Percentiles rank a stretch among this genome's conserved stretches.
phyloP scores from a whole-genome alignment of 2,113 vertebrate genomes.

The Cheilinus undulatus region DNA sequence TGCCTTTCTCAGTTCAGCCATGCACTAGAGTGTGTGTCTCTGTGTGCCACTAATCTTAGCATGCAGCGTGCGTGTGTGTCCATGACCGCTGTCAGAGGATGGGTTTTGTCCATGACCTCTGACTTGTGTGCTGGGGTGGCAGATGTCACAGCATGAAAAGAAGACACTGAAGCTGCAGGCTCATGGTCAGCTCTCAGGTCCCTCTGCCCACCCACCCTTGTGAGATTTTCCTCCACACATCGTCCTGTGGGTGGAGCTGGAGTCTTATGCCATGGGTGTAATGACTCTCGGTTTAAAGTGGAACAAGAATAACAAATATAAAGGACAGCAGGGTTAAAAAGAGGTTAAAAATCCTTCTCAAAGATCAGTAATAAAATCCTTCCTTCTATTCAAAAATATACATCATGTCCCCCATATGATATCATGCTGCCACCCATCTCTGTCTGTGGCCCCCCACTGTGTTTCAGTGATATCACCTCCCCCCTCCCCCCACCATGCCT shows the following conservation, averaged over 20 bases:
- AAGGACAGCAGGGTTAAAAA: constrained; percentile 14
- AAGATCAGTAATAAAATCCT: background rate
- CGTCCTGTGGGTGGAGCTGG: constrained; percentile 46
- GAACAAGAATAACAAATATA: constrained; percentile 16
- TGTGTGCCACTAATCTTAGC: constrained; percentile 14
- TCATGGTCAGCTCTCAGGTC: constrained; percentile 23
- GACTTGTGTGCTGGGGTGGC: constrained; percentile 56
- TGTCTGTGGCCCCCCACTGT: constrained; percentile 59
- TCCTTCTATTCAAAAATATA: constrained; percentile 1
- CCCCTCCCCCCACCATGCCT: constrained; percentile 5
- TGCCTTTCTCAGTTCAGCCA: background rate
- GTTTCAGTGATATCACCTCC: constrained; percentile 65
- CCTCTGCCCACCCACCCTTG: too few species aligned
- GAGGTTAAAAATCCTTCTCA: background rate
- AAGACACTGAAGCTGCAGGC: constrained; percentile 36
- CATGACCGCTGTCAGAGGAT: constrained; percentile 43
- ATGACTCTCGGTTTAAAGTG: constrained; percentile 6
- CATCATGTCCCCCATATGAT: constrained; percentile 38
- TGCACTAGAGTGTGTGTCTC: background rate
- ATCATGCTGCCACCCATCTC: constrained; percentile 43
- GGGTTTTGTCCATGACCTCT: constrained; percentile 59
- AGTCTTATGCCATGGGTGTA: background rate
- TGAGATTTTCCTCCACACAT: constrained; percentile 15
- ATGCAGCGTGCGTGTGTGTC: constrained; percentile 32
- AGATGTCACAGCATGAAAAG: constrained; percentile 67